These are phyloP conservation scores for Ardeotis arabs DNA, from an alignment of 2,113 vertebrate species.

Conservation along the genomic window DNA sequence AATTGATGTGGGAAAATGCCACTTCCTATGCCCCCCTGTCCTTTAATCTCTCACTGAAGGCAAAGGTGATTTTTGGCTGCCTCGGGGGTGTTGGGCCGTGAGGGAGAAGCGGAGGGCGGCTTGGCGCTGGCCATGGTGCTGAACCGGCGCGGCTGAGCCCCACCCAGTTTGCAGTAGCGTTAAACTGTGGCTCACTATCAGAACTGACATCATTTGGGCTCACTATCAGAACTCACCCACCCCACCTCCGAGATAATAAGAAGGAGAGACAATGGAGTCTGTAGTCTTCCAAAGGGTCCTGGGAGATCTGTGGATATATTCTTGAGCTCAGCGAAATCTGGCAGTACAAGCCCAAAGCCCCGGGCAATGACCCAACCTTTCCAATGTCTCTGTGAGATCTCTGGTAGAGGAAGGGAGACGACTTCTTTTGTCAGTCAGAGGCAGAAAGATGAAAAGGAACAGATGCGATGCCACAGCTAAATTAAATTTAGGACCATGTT, in stretches of 20 bases:
- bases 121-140: constrained; percentile 29
- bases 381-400: neutral
- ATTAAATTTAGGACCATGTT: constrained; percentile 59
- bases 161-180: accelerated
- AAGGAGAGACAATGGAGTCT: neutral
- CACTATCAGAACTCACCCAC: neutral
- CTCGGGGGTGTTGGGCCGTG: accelerated
- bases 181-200: accelerated
- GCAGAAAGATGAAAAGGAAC: constrained; percentile 42
- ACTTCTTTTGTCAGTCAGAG: constrained; percentile 33
- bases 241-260: too few relatives aligned
- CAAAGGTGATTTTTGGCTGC: neutral
- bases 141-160: neutral
- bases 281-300: neutral
- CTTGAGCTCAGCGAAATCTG: neutral
- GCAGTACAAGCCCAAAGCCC: neutral
- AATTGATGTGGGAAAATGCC: accelerated
- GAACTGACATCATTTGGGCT: accelerated
- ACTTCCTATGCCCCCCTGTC: accelerated
- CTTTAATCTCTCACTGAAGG: neutral
- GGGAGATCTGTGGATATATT: neutral
- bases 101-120: accelerated
- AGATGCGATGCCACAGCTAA: constrained; percentile 38
- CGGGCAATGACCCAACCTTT: neutral
- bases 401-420: neutral